Conservation (phyloP, 1,140 invertebrate species). For the Proctacanthus coquilletti region DNA sequence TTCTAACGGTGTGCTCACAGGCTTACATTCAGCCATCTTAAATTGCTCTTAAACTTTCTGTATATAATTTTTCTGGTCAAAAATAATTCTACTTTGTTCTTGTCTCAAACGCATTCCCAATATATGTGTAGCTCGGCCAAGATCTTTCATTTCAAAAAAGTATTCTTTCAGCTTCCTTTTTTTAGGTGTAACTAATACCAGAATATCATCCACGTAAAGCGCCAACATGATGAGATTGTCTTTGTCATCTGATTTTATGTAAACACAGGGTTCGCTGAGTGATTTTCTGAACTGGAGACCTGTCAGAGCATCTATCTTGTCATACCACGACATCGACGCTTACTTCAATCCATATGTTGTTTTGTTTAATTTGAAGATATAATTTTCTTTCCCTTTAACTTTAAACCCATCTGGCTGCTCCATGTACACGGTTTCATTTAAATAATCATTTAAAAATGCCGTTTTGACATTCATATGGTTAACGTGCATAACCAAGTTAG, state of each 20-base stretch:
- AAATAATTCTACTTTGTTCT: slow-evolving; percentile 11
- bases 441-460: slow-evolving; percentile 30
- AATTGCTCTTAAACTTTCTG: slow-evolving; percentile 12
- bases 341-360: slow-evolving; percentile 9
- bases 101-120: slow-evolving; percentile 11
- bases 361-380: slow-evolving; percentile 14
- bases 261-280: background rate
- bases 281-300: background rate
- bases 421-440: slow-evolving; percentile 21
- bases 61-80: slow-evolving; percentile 14
- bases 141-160: slow-evolving; percentile 9
- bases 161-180: slow-evolving; percentile 1
- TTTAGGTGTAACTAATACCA: background rate
- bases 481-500: slow-evolving; percentile 13
- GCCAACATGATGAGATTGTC: background rate
- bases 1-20: slow-evolving; percentile 17
- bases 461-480: slow-evolving; percentile 27
- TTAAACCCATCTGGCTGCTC: slow-evolving; percentile 6
- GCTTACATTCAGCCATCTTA: slow-evolving; percentile 18
- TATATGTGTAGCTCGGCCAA: slow-evolving; percentile 8
- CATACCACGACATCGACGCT: slow-evolving; percentile 8
- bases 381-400: slow-evolving; percentile 5
- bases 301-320: slow-evolving; percentile 9
- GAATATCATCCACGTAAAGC: slow-evolving; percentile 5
- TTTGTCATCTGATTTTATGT: background rate